phyloP scores from a whole-genome alignment of 1,140 invertebrate species.

The Caenorhabditis remanei region DNA sequence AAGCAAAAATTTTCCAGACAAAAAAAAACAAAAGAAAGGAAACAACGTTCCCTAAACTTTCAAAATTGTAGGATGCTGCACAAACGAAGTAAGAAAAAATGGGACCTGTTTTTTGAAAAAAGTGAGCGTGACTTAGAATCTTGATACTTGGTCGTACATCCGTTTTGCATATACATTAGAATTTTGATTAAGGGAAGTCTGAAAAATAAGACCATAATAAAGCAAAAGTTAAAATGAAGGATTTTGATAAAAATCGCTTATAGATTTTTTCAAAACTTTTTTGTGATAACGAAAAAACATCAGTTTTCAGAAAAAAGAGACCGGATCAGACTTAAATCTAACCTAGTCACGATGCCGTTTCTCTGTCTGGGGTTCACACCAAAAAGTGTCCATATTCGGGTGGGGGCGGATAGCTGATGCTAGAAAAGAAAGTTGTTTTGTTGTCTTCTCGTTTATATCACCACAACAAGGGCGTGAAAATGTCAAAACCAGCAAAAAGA shows the following conservation, averaged over 20 bases:
- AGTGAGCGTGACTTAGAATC: background rate
- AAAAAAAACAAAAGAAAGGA: background rate
- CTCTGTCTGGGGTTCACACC: background rate
- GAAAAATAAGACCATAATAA: too few relatives aligned
- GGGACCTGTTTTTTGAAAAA: constrained; percentile 3
- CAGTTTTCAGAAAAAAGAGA: background rate
- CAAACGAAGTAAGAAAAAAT: constrained; percentile 34
- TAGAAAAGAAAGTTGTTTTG: constrained; percentile 41
- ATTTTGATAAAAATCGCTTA: too few relatives aligned
- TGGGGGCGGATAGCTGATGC: constrained; percentile 46
- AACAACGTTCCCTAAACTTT: constrained; percentile 44
- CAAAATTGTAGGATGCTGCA: background rate
- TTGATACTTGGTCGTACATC: background rate
- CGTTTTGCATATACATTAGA: background rate
- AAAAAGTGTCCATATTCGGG: constrained; percentile 3
- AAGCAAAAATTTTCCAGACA: background rate
- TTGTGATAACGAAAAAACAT: background rate
- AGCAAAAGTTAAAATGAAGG: too few relatives aligned
- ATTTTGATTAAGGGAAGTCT: too few relatives aligned
- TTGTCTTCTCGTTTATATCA: constrained; percentile 56
- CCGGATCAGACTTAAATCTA: background rate
- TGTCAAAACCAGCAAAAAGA: constrained; percentile 47
- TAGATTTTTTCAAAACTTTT: too few relatives aligned
- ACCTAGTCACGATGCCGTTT: background rate
- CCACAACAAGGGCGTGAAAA: constrained; percentile 54